These are phyloP conservation scores for Acanthococcus lagerstroemiae DNA, from an alignment of 2,888 invertebrate genomes.

Conservation along the genomic window DNA sequence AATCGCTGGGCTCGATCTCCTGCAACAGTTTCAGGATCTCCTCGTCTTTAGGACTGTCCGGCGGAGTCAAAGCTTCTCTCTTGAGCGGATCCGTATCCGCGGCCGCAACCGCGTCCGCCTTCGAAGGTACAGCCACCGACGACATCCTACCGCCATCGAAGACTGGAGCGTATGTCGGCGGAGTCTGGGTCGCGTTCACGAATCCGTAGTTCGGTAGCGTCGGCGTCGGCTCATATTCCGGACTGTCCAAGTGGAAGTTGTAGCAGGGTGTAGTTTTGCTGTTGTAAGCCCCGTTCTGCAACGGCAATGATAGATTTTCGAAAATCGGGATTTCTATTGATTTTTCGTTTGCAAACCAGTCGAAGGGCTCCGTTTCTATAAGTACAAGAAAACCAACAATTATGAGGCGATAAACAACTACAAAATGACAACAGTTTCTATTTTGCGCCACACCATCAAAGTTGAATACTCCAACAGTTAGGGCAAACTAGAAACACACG, in stretches of 20 bases:
- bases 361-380: conserved; percentile 49
- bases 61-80: conserved; percentile 24
- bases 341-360: conserved; percentile 54
- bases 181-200: not conserved
- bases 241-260: conserved; percentile 24
- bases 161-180: not conserved
- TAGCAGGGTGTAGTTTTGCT: conserved; percentile 20
- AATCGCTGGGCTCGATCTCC: conserved; percentile 35
- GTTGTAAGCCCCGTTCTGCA: conserved; percentile 23
- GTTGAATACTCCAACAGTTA: too few species aligned
- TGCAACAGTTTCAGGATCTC: conserved; percentile 34
- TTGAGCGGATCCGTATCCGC: not conserved
- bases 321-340: conserved; percentile 58
- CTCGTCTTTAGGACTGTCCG: conserved; percentile 43
- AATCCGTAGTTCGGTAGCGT: not conserved
- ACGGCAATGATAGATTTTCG: conserved; percentile 46
- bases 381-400: conserved; percentile 31
- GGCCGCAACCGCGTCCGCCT: not conserved
- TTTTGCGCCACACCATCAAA: too few species aligned
- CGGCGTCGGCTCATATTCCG: not conserved
- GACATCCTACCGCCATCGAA: not conserved
- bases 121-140: not conserved
- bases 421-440: too few species aligned
- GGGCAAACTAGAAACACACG: too few species aligned
- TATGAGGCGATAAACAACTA: not conserved